These are phyloP conservation scores for Oncorhynchus clarkii DNA, from an alignment of 2,113 vertebrate genomes.

Conservation along the genomic window DNA sequence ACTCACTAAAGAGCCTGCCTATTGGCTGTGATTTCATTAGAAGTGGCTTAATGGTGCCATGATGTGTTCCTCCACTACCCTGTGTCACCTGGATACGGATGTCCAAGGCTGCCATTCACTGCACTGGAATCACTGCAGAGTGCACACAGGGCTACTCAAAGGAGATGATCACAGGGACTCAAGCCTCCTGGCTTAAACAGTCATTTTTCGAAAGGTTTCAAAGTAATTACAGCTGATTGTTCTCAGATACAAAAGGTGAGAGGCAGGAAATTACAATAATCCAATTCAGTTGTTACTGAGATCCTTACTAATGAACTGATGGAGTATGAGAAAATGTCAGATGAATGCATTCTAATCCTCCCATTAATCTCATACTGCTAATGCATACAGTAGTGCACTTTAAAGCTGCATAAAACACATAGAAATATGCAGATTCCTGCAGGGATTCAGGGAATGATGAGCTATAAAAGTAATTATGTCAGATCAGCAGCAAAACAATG, in stretches of 20 bases:
- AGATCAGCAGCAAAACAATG: neutral
- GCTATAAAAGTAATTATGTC: too few species aligned
- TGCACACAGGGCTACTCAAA: neutral
- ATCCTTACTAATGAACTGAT: neutral
- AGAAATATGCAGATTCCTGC: neutral
- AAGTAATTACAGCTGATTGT: too few species aligned
- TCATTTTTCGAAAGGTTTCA: too few species aligned
- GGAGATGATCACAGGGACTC: neutral
- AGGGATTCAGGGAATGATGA: neutral
- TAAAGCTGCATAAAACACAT: constrained; percentile 2
- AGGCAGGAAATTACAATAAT: too few species aligned
- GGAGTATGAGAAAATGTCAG: neutral
- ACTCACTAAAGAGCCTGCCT: constrained; percentile 38
- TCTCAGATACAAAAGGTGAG: too few species aligned
- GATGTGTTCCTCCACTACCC: constrained; percentile 54
- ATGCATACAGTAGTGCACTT: neutral
- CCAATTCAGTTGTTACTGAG: too few species aligned
- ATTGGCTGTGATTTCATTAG: constrained; percentile 71
- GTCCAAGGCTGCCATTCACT: constrained; percentile 18
- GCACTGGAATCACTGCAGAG: neutral
- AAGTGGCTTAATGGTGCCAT: constrained; percentile 78
- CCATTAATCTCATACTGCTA: neutral
- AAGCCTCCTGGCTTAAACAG: too few species aligned
- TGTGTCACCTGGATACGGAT: constrained; percentile 37
- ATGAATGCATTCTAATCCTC: neutral